Percentiles rank a stretch among this genome's conserved stretches.
phyloP scores from a whole-genome alignment of 2,797 vertebrate species.

The Serranus cabrilla region DNA sequence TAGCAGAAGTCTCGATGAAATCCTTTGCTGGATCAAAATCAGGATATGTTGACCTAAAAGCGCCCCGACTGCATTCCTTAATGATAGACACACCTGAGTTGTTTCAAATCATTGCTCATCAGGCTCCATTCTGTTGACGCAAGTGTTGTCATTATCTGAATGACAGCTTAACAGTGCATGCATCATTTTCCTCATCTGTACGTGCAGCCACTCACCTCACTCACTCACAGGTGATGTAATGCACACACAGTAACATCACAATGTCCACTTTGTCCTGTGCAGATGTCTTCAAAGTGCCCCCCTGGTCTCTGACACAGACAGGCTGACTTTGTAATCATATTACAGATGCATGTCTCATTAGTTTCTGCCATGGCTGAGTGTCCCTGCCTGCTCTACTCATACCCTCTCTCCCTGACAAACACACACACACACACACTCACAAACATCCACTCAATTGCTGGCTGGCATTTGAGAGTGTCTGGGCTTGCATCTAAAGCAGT shows the following conservation, averaged over 20 bases:
- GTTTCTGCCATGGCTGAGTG: conserved; percentile 82
- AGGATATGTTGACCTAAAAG: conserved; percentile 49
- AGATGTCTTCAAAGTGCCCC: conserved; percentile 55
- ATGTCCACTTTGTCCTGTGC: conserved; percentile 56
- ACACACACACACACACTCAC: conserved; percentile 34
- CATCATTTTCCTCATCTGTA: conserved; percentile 9
- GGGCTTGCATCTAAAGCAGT: conserved; percentile 84
- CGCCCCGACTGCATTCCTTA: conserved; percentile 17
- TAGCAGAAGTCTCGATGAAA: conserved; percentile 54
- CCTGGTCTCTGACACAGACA: conserved; percentile 65
- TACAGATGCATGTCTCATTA: conserved; percentile 83
- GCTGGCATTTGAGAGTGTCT: conserved; percentile 79
- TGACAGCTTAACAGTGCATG: conserved; percentile 2
- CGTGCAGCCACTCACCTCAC: conserved; percentile 7
- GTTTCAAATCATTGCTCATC: conserved; percentile 24
- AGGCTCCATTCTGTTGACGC: conserved; percentile 8
- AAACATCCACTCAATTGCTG: conserved; percentile 74
- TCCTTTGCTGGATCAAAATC: conserved; percentile 58
- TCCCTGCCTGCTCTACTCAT: conserved; percentile 59
- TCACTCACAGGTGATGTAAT: conserved; percentile 17
- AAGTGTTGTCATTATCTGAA: conserved; percentile 35
- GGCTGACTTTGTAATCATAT: conserved; percentile 83
- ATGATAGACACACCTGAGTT: conserved; percentile 13
- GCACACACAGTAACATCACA: conserved; percentile 13
- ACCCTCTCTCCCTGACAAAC: conserved; percentile 14